Evolutionary conservation across 2,888 invertebrate species (phyloP).

Genomic region (Ellobium chinense): DNA sequence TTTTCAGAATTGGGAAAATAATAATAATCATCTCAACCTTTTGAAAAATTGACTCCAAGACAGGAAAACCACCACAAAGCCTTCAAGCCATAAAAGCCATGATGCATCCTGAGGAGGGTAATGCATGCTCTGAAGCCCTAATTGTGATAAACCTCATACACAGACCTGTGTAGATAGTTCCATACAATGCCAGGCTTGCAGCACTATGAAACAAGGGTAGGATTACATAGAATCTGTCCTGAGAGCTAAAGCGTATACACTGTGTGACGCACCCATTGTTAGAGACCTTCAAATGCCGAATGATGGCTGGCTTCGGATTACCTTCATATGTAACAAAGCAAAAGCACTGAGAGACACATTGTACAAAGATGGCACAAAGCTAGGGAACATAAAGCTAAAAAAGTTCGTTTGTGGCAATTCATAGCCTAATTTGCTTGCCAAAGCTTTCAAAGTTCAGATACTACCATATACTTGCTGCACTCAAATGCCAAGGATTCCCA

Average conservation of each 20-base stretch:
- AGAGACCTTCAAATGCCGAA: constrained; percentile 85
- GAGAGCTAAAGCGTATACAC: constrained; percentile 49
- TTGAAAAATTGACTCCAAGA: too few relatives aligned
- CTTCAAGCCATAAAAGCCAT: too few relatives aligned
- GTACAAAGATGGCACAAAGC: too few relatives aligned
- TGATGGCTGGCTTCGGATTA: constrained; percentile 87
- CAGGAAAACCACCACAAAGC: not conserved
- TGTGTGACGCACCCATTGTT: constrained; percentile 41
- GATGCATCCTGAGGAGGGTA: too few relatives aligned
- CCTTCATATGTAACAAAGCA: constrained; percentile 52
- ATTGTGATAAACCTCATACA: not conserved
- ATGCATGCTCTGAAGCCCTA: not conserved
- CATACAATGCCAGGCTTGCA: constrained; percentile 86
- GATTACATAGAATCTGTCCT: constrained; percentile 92
- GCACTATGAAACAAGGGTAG: constrained; percentile 97
- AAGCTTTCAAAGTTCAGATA: too few relatives aligned
- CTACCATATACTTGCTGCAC: too few relatives aligned
- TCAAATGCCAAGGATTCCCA: too few relatives aligned
- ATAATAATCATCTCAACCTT: too few relatives aligned
- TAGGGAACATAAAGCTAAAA: not conserved
- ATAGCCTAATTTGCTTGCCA: not conserved
- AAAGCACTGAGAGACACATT: too few relatives aligned
- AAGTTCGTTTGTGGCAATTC: not conserved
- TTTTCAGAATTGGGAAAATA: too few relatives aligned
- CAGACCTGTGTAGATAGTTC: constrained; percentile 54